Evolutionary conservation across 2,888 invertebrate species (phyloP).

Genomic region (Drosophila lutescens): DNA sequence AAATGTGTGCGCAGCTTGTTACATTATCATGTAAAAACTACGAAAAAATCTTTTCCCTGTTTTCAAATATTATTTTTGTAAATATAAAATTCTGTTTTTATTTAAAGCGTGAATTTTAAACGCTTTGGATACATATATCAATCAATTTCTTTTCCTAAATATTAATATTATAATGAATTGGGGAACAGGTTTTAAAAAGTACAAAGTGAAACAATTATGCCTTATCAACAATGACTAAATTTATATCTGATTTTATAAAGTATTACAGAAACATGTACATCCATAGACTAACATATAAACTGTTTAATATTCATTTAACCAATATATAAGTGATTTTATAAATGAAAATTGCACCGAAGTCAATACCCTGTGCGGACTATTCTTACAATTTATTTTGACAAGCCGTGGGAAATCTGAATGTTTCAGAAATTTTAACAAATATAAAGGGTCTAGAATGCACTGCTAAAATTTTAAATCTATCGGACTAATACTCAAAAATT

Average conservation of each 20-base stretch:
- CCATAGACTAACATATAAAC: not conserved
- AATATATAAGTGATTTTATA: not conserved
- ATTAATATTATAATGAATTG: not conserved
- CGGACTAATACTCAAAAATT: too few species aligned
- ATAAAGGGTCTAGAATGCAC: too few species aligned
- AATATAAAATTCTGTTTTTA: not conserved
- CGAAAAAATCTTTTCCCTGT: not conserved
- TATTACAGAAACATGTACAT: conserved; percentile 46
- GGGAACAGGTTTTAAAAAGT: conserved; percentile 32
- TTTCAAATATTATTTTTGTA: not conserved
- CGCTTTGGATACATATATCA: not conserved
- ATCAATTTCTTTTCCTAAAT: not conserved
- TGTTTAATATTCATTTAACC: not conserved
- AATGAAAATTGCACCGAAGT: too few species aligned
- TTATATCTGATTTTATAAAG: conserved; percentile 51
- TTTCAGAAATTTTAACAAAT: too few species aligned
- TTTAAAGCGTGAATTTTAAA: not conserved
- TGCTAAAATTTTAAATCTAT: too few species aligned
- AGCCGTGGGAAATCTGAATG: too few species aligned
- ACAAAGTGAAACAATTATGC: conserved; percentile 46
- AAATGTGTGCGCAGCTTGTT: not conserved
- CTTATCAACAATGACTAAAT: conserved; percentile 34
- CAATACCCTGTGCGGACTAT: too few species aligned
- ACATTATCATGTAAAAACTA: not conserved
- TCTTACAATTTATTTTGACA: too few species aligned